These are phyloP conservation scores for Venustoraphidia nigricollis DNA, from an alignment of 2,888 invertebrate genomes.

Conservation along the genomic window DNA sequence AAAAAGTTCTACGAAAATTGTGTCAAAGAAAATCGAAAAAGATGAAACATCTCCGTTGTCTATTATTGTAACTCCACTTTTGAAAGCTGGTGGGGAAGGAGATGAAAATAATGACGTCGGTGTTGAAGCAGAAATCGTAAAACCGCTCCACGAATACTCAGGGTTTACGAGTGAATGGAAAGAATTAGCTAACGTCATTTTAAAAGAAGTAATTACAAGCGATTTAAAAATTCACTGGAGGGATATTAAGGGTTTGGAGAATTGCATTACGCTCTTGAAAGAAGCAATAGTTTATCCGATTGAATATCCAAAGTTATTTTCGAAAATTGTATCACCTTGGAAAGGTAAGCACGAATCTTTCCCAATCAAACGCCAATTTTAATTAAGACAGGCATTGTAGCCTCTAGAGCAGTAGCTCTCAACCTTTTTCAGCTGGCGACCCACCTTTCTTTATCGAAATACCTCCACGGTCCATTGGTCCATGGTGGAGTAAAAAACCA, in stretches of 20 bases:
- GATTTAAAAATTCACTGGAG: conserved; percentile 60
- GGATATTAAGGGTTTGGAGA: conserved; percentile 62
- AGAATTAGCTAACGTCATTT: conserved; percentile 47
- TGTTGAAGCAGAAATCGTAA: conserved; percentile 8
- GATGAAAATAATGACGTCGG: conserved; percentile 4
- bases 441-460: too few relatives aligned
- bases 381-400: background rate
- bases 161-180: conserved; percentile 38
- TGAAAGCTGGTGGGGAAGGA: conserved; percentile 1
- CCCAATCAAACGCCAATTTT: too few relatives aligned
- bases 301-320: conserved; percentile 56
- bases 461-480: too few relatives aligned
- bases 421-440: too few relatives aligned
- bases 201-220: conserved; percentile 41
- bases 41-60: conserved; percentile 4
- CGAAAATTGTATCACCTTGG: conserved; percentile 62
- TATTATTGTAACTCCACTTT: conserved; percentile 18
- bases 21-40: conserved; percentile 15
- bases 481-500: too few relatives aligned
- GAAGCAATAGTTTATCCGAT: conserved; percentile 76
- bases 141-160: conserved; percentile 19
- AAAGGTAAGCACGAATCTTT: conserved; percentile 38
- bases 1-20: conserved; percentile 10
- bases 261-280: conserved; percentile 61
- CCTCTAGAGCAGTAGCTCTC: too few relatives aligned